A percentile compares a stretch with the other conserved stretches of the same genome.
These are phyloP conservation scores for Probaryconus sp. DNA, from an alignment of 1,140 invertebrate species.

Conservation along the genomic window DNA sequence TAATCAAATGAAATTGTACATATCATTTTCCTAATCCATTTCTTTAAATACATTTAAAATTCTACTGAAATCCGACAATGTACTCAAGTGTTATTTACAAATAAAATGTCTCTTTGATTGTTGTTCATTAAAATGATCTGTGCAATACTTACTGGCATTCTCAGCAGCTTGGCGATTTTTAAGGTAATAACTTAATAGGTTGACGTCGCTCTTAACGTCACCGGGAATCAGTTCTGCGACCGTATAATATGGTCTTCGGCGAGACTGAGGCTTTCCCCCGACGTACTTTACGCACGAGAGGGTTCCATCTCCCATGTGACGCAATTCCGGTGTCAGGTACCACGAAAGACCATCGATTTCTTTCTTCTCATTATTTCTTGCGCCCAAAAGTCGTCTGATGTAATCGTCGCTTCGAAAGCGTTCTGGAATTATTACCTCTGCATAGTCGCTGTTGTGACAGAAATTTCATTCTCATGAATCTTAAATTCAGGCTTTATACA, in stretches of 20 bases:
- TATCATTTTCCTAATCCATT: no score
- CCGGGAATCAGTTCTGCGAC: conserved; percentile 79
- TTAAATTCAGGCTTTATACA: no score
- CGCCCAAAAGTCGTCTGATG: conserved; percentile 81
- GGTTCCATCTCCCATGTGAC: conserved; percentile 84
- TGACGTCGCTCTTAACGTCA: conserved; percentile 84
- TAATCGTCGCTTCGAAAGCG: conserved; percentile 81
- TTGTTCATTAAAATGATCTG: conserved; percentile 1
- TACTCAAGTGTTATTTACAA: no score
- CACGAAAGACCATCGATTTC: conserved; percentile 80
- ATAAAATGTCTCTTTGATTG: not conserved
- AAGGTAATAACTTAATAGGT: conserved; percentile 86
- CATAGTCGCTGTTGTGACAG: conserved; percentile 68
- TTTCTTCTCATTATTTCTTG: conserved; percentile 79
- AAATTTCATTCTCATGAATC: conserved; percentile 2
- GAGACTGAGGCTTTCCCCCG: conserved; percentile 85
- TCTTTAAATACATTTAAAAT: no score
- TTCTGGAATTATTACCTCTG: conserved; percentile 72
- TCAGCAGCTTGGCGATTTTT: conserved; percentile 84
- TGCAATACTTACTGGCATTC: conserved; percentile 73
- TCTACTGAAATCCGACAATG: no score
- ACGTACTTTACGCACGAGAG: conserved; percentile 88
- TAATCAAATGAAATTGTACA: no score
- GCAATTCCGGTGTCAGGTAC: conserved; percentile 82
- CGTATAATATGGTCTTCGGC: conserved; percentile 84